Evolutionary conservation across 64 coral and sea anemone genomes (phyloP), one percentile per base, ranked within the genome.

Genomic region (Montipora cactus): DNA sequence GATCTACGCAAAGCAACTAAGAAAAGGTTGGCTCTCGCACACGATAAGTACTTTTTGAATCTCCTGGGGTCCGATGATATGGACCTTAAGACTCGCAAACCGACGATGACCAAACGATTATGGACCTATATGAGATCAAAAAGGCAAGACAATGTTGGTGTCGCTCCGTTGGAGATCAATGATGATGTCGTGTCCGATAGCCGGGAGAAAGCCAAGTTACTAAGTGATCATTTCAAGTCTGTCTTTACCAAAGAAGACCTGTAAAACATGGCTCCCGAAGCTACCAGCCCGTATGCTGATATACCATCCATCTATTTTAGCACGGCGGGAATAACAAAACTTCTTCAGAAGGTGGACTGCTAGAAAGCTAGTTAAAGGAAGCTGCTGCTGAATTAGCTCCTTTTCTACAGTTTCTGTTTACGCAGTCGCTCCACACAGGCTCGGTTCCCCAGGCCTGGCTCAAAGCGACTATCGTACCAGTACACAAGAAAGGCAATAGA

Each of bases 61-160:
- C 81, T 57, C 10, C 61, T 66, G 61, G 18, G 10, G 61, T 13
- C 61, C 61, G 61, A 66, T 66, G 18, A 66, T 21, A 76, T 28
- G 74, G 74, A 76, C 74, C 84, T 73, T 75, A 45, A 87, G 25
- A 74, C 52, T 74, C 52, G 15, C 22, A 51, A 57, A 52, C 88
- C 74, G 59, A 67, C 52, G 72, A 68, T 58, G 77, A 67, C 88
- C 59, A 90, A 90, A 80, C 55, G 57, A 50, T 90, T 80, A 67
- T 90, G 88, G 88, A 79, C 74, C 88, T 90, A 80, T 45, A 90
- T 90, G 16, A 80, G 76, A 70, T 66, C 74, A 49, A 44, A 79
- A 66, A 46, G 76, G 45, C 75, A 80, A 80, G 77, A 90, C 70
- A 45, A 51, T 64, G 16, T 64, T 89, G 74, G 86, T 4, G 67